Conservation (phyloP, 2,113 vertebrate species). For the Nycticryphes semicollaris region DNA sequence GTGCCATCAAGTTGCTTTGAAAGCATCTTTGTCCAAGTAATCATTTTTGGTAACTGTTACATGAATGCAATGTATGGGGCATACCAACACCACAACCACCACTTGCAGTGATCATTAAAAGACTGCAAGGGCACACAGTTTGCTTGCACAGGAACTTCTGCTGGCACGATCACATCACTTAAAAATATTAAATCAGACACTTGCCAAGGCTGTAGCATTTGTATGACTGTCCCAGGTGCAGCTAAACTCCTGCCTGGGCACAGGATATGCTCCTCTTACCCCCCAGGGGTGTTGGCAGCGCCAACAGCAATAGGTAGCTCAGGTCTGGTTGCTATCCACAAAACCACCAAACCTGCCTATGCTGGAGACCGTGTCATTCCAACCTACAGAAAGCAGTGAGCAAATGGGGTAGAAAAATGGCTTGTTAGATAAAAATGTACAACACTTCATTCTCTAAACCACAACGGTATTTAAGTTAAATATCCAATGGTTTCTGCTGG, state of each 20-base stretch:
- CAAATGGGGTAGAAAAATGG: neutral
- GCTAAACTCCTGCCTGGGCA: neutral
- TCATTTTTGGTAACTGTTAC: neutral
- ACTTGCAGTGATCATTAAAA: neutral
- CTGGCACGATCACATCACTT: neutral
- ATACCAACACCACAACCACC: neutral
- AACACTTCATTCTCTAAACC: neutral
- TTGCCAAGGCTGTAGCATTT: neutral
- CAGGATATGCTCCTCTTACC: neutral
- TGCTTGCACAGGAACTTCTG: neutral
- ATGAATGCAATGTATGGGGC: fast-evolving
- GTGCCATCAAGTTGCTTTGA: neutral
- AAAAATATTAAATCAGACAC: neutral
- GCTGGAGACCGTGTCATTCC: neutral
- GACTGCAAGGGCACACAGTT: neutral
- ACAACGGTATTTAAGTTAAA: neutral
- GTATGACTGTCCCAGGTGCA: neutral
- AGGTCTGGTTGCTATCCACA: no score
- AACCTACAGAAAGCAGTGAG: neutral
- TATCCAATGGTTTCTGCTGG: neutral
- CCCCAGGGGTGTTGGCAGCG: neutral
- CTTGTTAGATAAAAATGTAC: neutral
- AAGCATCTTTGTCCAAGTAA: neutral
- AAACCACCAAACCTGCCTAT: neutral
- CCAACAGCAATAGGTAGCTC: neutral